phyloP scores from a whole-genome alignment of 1,140 invertebrate genomes.

The Tachypleus tridentatus region DNA sequence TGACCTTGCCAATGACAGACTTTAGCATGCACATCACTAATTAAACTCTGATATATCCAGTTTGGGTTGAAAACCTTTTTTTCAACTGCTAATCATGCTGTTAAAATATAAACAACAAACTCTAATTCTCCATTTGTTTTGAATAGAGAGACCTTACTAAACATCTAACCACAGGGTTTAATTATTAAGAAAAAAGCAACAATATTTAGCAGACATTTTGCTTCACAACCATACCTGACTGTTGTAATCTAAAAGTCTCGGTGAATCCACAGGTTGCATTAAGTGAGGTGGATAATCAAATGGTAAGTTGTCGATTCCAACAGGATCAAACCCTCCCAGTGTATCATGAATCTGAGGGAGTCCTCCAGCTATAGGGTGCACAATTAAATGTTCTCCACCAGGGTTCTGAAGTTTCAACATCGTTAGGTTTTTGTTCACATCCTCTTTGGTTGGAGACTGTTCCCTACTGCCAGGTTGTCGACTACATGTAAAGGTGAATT shows the following conservation, averaged over 20 bases:
- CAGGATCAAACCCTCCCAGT: slow-evolving; percentile 27
- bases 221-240: slow-evolving; percentile 24
- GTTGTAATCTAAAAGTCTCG: slow-evolving; percentile 36
- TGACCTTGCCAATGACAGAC: too few relatives aligned
- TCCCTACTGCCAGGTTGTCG: slow-evolving; percentile 49
- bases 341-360: slow-evolving; percentile 4
- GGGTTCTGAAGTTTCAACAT: slow-evolving; percentile 14
- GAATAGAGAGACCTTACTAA: too few relatives aligned
- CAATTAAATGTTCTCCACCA: slow-evolving; percentile 1
- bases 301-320: slow-evolving; percentile 32
- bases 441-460: slow-evolving; percentile 77
- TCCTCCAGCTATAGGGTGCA: slow-evolving; percentile 5
- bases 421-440: slow-evolving; percentile 42
- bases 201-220: too few relatives aligned
- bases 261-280: slow-evolving; percentile 36
- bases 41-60: too few relatives aligned
- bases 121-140: too few relatives aligned
- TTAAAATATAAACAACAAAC: too few relatives aligned
- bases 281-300: slow-evolving; percentile 35
- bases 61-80: too few relatives aligned
- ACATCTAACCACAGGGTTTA: too few relatives aligned
- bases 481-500: too few relatives aligned
- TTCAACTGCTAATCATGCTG: too few relatives aligned
- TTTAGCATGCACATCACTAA: too few relatives aligned
- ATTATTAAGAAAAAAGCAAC: too few relatives aligned